phyloP scores from a whole-genome alignment of 2,797 vertebrate genomes.

The Hoplostethus mediterraneus region DNA sequence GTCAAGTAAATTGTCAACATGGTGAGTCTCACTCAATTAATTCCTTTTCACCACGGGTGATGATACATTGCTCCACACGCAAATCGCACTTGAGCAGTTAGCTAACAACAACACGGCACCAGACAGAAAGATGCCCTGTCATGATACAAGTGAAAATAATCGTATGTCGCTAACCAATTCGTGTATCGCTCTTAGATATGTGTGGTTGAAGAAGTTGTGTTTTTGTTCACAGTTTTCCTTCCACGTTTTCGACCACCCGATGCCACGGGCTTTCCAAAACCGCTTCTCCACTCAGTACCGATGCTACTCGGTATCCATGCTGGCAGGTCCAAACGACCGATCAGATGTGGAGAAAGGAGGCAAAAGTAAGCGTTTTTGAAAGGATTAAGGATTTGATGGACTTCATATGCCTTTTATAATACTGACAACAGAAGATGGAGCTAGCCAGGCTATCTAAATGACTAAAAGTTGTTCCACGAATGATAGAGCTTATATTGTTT shows the following conservation, averaged over 20 bases:
- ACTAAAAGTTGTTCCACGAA: neutral
- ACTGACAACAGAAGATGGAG: neutral
- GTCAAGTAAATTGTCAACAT: constrained; percentile 52
- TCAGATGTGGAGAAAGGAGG: constrained; percentile 99
- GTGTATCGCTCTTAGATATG: neutral
- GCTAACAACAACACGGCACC: constrained; percentile 42
- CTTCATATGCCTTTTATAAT: neutral
- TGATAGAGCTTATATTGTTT: neutral
- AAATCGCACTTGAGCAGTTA: neutral
- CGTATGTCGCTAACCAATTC: neutral
- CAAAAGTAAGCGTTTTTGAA: constrained; percentile 87
- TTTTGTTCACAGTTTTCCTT: constrained; percentile 82
- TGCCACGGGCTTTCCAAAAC: constrained; percentile 95
- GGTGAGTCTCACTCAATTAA: constrained; percentile 64
- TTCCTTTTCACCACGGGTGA: neutral
- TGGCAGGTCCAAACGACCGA: constrained; percentile 97
- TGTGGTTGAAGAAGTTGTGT: neutral
- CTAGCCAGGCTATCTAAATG: too few relatives aligned
- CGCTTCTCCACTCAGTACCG: constrained; percentile 98
- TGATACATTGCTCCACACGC: neutral
- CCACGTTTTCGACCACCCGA: constrained; percentile 90
- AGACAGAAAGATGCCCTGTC: constrained; percentile 75
- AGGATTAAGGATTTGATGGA: neutral
- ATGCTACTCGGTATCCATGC: constrained; percentile 99
- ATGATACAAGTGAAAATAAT: constrained; percentile 30